A percentile compares a stretch with the other conserved stretches of the same genome.
These are phyloP conservation scores for Oxyura jamaicensis DNA, from an alignment of 2,113 vertebrate species.

Conservation along the genomic window DNA sequence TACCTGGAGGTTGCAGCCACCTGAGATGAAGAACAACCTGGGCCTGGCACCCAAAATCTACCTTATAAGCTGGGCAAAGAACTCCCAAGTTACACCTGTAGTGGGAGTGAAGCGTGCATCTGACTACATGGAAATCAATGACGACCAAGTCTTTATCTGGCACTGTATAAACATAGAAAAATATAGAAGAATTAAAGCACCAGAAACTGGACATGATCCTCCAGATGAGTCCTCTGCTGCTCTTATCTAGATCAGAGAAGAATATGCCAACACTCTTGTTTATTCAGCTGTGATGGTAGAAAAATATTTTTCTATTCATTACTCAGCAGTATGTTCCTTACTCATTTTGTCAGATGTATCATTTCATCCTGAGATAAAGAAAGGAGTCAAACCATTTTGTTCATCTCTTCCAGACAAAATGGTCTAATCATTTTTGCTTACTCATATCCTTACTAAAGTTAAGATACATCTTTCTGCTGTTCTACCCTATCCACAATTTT, in stretches of 20 bases:
- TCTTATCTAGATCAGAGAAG: neutral
- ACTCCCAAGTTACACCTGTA: neutral
- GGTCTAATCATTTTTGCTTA: neutral
- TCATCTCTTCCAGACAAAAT: neutral
- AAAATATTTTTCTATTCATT: neutral
- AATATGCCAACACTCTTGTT: neutral
- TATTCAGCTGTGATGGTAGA: slow-evolving; percentile 9
- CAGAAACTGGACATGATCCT: neutral
- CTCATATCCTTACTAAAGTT: neutral
- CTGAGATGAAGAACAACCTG: neutral
- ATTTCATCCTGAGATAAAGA: neutral
- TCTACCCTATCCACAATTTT: neutral
- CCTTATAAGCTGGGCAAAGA: neutral
- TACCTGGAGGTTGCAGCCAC: neutral
- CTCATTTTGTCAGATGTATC: neutral
- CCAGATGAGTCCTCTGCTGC: slow-evolving; percentile 1
- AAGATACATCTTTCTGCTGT: neutral
- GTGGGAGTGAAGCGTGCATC: neutral
- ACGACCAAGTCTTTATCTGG: neutral
- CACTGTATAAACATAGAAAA: neutral
- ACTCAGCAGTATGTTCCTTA: neutral
- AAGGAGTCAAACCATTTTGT: neutral
- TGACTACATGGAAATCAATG: neutral
- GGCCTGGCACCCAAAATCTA: neutral
- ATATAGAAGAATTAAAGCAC: neutral